phyloP scores from a whole-genome alignment of 2,113 vertebrate genomes.

The Phocoena phocoena region DNA sequence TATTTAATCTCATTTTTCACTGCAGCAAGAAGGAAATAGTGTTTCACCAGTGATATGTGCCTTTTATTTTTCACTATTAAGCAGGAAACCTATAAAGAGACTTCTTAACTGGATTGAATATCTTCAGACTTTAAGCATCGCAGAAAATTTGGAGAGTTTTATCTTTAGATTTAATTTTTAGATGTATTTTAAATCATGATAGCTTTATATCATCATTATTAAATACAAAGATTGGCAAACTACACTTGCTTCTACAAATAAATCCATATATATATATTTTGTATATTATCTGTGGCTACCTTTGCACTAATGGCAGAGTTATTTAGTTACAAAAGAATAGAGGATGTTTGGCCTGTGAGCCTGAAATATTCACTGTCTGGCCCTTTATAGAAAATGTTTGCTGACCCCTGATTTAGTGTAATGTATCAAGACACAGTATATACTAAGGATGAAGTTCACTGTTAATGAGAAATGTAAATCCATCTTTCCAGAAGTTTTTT shows the following conservation, averaged over 20 bases:
- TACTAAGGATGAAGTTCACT: neutral
- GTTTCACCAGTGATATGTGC: neutral
- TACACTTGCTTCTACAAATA: neutral
- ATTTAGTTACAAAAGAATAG: constrained; percentile 5
- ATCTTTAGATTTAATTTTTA: constrained; percentile 33
- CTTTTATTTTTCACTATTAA: constrained; percentile 24
- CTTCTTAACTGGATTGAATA: constrained; percentile 5
- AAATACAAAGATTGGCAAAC: constrained; percentile 6
- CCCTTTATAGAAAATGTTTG: neutral
- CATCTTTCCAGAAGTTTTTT: neutral
- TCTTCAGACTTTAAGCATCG: constrained; percentile 19
- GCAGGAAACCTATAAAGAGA: neutral
- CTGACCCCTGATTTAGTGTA: neutral
- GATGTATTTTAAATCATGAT: constrained; percentile 14
- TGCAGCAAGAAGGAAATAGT: constrained; percentile 31
- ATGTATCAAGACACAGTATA: neutral
- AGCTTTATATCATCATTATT: constrained; percentile 48
- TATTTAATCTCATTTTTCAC: neutral
- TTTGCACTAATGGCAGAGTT: neutral
- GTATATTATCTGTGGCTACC: constrained; percentile 18
- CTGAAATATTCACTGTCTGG: constrained; percentile 17
- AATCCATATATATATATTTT: neutral
- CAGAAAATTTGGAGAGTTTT: constrained; percentile 30
- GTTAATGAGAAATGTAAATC: constrained; percentile 11
- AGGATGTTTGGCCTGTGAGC: neutral